Evolutionary conservation across 2,888 invertebrate species (phyloP).

Genomic region (Athalia cordata): DNA sequence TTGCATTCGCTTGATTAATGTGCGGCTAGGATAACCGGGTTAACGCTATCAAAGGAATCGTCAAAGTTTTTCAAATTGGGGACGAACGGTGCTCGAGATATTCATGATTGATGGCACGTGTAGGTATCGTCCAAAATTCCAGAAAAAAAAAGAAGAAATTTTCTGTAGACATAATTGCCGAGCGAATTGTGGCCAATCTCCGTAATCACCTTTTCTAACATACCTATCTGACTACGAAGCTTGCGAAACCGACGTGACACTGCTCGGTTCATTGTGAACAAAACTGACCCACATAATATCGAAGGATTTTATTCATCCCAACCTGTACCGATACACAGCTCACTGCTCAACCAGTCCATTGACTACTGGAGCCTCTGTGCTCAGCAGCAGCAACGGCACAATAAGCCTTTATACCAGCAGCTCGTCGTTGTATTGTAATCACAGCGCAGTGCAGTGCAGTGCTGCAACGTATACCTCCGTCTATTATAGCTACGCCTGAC

Average conservation of each 20-base stretch:
- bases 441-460: constrained; percentile 2
- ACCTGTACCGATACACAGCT: constrained; percentile 1
- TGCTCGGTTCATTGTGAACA: constrained; percentile 6
- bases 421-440: constrained; percentile 15
- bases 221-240: no score
- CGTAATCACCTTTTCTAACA: no score
- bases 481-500: constrained; percentile 11
- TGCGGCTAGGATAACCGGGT: background rate
- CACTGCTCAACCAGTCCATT: no score
- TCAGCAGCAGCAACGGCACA: background rate
- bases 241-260: background rate
- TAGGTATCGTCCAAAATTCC: no score
- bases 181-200: no score
- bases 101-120: no score
- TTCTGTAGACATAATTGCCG: no score
- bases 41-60: no score
- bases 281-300: constrained; percentile 37
- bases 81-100: no score
- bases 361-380: background rate
- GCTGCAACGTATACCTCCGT: background rate
- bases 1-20: constrained; percentile 33
- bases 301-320: constrained; percentile 31
- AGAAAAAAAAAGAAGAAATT: no score
- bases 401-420: constrained; percentile 9
- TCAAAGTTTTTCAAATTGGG: no score